Evolutionary conservation across 2,797 vertebrate species (phyloP).

Genomic region (Acipenser ruthenus): DNA sequence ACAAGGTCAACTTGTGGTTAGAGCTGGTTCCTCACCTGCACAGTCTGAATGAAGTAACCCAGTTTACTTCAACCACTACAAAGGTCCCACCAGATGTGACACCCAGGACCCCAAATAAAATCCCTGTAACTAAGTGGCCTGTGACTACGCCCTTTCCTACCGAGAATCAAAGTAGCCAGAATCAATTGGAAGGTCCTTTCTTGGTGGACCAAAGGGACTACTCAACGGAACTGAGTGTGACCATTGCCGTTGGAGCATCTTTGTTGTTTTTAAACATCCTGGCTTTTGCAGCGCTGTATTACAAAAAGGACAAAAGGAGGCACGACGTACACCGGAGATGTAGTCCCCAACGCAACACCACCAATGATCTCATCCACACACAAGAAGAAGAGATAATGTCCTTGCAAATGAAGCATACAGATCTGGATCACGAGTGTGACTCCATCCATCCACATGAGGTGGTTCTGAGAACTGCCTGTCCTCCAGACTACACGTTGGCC

Average conservation of each 20-base stretch:
- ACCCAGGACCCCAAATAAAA: constrained; percentile 85
- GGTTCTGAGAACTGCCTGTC: constrained; percentile 95
- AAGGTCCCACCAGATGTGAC: constrained; percentile 93
- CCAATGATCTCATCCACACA: constrained; percentile 90
- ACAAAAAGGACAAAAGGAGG: constrained; percentile 96
- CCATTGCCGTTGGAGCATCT: constrained; percentile 93
- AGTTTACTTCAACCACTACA: constrained; percentile 94
- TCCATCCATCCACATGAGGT: constrained; percentile 92
- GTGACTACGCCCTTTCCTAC: constrained; percentile 91
- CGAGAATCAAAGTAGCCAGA: constrained; percentile 83
- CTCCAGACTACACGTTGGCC: constrained; percentile 96
- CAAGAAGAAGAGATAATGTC: constrained; percentile 99
- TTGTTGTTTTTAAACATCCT: constrained; percentile 96
- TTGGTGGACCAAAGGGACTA: constrained; percentile 96
- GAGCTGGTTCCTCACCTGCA: constrained; percentile 97
- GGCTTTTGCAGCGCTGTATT: constrained; percentile 94
- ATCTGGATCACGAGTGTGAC: constrained; percentile 94
- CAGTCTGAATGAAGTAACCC: constrained; percentile 95
- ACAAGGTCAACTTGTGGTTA: constrained; percentile 97
- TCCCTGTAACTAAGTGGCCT: constrained; percentile 68
- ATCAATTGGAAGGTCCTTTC: constrained; percentile 80
- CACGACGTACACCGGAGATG: constrained; percentile 91
- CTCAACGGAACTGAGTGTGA: constrained; percentile 93
- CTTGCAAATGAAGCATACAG: constrained; percentile 97
- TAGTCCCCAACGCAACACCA: constrained; percentile 84